Base-by-base conservation (phyloP, 2,888 invertebrate genomes). In the Caradrina kadenii region DNA sequence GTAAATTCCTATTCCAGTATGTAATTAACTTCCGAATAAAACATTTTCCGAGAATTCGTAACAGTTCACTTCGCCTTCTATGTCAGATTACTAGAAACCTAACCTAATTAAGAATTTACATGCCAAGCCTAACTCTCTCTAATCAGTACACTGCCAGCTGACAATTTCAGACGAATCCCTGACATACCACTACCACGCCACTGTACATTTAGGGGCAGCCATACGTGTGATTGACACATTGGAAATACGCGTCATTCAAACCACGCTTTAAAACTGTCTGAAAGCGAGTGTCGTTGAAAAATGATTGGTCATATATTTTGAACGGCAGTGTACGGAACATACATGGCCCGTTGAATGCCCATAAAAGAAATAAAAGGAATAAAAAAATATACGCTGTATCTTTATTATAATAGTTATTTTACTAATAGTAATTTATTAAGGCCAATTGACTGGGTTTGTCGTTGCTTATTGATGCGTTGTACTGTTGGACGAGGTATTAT, bases 151-250 rank as follows among this genome's bases (percentile, higher is more conserved):
- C 59, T 66, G 45, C 21, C 54, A n/a, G 61, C 26, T 45, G 59
- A 78, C 50, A 73, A 72, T 69, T 71, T 77, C 71, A 58, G 61
- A 61, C 50, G 70, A 73, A 71, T 67, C 49, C 69, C 69, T 49
- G 73, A 83, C 79, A 85, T 84, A 35, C 60, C 45, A 45, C 39
- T 39, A 39, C 45, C 84, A 81, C 82, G 83, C 84, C 86, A 83
- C 83, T 88, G 89, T 89, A 91, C 91, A 89, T 90, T 92, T 89
- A 85, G 79, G 85, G 80, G 86, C 83, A 85, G 80, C 85, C 87
- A 87, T 81, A 86, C 89, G 84, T 90, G 86, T 87, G 91, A 93
- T 90, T 91, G 92, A 91, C 93, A 90, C 88, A 92, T 92, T 90
- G 87, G 88, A 90, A 89, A 88, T 87, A 88, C 83, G 84, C 86